A percentile compares a stretch with the other conserved stretches of the same genome.
phyloP scores from a whole-genome alignment of 1,140 invertebrate genomes.

The Rhagoletis zephyria region DNA sequence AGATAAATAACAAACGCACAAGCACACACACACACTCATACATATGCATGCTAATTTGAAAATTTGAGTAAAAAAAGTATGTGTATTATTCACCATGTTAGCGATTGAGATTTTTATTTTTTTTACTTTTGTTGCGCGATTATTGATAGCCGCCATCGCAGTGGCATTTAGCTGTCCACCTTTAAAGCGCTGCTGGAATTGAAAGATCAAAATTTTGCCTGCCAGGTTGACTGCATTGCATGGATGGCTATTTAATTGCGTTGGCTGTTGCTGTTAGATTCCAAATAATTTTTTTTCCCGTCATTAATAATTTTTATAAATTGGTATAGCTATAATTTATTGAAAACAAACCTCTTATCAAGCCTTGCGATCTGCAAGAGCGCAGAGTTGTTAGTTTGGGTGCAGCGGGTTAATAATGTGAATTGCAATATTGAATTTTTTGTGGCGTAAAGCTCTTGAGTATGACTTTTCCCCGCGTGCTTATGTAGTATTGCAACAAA shows the following conservation, averaged over 20 bases:
- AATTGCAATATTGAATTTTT: not conserved
- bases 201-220: constrained; percentile 40
- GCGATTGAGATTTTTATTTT: not conserved
- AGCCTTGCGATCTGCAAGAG: not conserved
- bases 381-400: not conserved
- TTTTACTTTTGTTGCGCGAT: constrained; percentile 17
- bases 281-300: constrained; percentile 20
- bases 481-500: too few relatives aligned
- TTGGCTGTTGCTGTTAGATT: constrained; percentile 7
- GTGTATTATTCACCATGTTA: not conserved
- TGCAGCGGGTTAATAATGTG: not conserved
- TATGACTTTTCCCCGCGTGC: too few relatives aligned
- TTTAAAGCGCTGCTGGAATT: constrained; percentile 53
- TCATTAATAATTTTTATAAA: constrained; percentile 50
- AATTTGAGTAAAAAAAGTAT: not conserved
- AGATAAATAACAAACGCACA: not conserved
- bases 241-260: not conserved
- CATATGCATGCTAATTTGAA: not conserved
- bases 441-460: not conserved
- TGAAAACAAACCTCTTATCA: constrained; percentile 31
- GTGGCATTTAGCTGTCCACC: constrained; percentile 53
- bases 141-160: constrained; percentile 30
- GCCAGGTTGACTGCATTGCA: not conserved
- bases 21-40: not conserved
- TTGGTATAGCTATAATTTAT: constrained; percentile 16